Base-by-base conservation (phyloP, 2,888 invertebrate genomes). In the Oxyscelio sp. region DNA sequence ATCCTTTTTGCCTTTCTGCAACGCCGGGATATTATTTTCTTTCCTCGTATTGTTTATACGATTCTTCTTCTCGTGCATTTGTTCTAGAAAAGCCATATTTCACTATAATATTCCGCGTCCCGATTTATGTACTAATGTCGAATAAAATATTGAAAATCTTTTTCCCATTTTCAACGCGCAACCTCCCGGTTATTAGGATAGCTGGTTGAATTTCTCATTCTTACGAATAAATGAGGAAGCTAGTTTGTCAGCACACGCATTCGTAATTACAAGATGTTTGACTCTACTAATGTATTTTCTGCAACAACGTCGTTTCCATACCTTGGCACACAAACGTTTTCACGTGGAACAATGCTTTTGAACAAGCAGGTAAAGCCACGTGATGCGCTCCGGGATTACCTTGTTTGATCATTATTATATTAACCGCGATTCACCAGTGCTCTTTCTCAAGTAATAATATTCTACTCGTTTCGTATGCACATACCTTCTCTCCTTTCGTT, bases 351-450 rank as follows among this genome's bases (percentile, higher is more conserved):
- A 81, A 81, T 74, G 85, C 85, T 78, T 73, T 71, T 45, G 58
- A 78, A 78, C 68, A 56, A 77, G 71, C 73, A 61, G 68, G 65
- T 59, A 75, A 84, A 75, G 75, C 75, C 80, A 65, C 63, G 80
- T 50, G 66, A 85, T 73, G 66, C 73, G 56, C 78, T 73, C 58
- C 24, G 68, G 78, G 63, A 85, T 77, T 81, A 85, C 73, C 73
- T 78, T 81, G 81, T 85, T 85, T 81, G 74, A 70, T 84, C 80
- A 85, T 85, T 85, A 85, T 85, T 81, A 81, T 80, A 84, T 80
- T 80, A 71, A 77, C 84, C 61, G 54, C 73, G 61, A 85, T 80
- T 80, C 80, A 80, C 77, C 56, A 43, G 61, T 73, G 59, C n/a
- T 65, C 75, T 65, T 77, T 63, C 59, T 31, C 65, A 52, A 63